Evolutionary conservation across 1,140 invertebrate species (phyloP).

Genomic region (Megathymus violae): DNA sequence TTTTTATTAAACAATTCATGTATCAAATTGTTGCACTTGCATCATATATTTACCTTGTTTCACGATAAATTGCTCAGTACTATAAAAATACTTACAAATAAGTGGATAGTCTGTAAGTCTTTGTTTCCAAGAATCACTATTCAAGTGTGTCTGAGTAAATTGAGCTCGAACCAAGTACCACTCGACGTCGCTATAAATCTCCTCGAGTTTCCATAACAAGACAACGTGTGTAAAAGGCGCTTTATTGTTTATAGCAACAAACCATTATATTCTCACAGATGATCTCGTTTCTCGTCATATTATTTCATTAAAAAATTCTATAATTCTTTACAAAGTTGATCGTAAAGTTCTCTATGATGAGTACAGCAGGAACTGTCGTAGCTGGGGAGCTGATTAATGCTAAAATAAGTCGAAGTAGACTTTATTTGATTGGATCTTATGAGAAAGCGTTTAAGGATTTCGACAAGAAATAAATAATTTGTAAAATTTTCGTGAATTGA

Average conservation of each 20-base stretch:
- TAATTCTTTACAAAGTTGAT: no score
- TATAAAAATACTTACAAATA: conserved; percentile 2
- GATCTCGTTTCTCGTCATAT: not conserved
- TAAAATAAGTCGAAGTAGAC: no score
- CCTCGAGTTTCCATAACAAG: conserved; percentile 4
- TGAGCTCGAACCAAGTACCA: conserved; percentile 1
- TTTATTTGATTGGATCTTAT: no score
- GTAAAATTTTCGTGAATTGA: no score
- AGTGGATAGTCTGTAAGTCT: not conserved
- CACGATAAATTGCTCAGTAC: not conserved
- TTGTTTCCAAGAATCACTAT: conserved; percentile 11
- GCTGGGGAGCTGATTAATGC: no score
- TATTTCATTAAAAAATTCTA: no score
- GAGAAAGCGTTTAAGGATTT: no score
- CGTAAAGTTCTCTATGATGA: no score
- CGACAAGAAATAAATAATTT: no score
- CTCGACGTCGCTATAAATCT: conserved; percentile 12
- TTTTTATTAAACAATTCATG: no score
- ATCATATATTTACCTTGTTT: not conserved
- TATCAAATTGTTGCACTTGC: no score
- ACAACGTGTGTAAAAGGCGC: not conserved
- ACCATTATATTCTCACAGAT: not conserved
- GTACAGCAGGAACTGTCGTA: no score
- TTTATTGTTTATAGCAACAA: not conserved
- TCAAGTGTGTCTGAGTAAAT: conserved; percentile 17